Evolutionary conservation across 2,888 invertebrate species (phyloP), one percentile per base, ranked within the genome.

Genomic region (Ochropacha duplaris): DNA sequence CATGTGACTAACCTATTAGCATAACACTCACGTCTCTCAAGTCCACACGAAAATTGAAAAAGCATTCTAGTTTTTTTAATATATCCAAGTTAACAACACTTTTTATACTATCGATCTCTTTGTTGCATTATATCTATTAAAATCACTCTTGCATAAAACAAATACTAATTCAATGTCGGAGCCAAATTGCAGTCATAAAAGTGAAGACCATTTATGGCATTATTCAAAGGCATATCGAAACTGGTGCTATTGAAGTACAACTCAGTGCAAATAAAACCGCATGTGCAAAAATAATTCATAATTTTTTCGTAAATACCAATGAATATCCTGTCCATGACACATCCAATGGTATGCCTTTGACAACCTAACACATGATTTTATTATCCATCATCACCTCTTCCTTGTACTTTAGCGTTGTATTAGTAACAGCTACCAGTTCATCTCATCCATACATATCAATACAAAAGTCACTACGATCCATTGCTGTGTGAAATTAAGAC

Each of bases 171-270:
- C 81, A 75, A 79, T 79, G 83, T 85, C 84, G 81, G 74, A 80
- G 79, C 83, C 78, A 86, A 92, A 91, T 91, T 88, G 84, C 87
- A 85, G 87, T 84, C 84, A 88, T 92, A 92, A 92, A 92, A 89
- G 82, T 87, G 87, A 84, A 84, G 79, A 86, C 81, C 90, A 86
- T 90, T 90, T 90, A 91, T 88, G 85, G 85, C 85, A 84, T 88
- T 90, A 90, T 91, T 88, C 80, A 83, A 82, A 79, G 81, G 90
- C 91, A 90, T 90, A 91, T 90, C 92, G 86, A 90, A 91, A 87
- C 82, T 75, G 83, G 74, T 81, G 81, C 79, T 84, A 81, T 78
- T 69, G 66, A 65, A 67, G 65, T 88, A 84, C 81, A 92, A 77
- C 84, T 69, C 74, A 68, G 75, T 74, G 81, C 87, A 84, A 44